Conservation (phyloP, 2,797 vertebrate species). For the Ptychobarbus kaznakovi region DNA sequence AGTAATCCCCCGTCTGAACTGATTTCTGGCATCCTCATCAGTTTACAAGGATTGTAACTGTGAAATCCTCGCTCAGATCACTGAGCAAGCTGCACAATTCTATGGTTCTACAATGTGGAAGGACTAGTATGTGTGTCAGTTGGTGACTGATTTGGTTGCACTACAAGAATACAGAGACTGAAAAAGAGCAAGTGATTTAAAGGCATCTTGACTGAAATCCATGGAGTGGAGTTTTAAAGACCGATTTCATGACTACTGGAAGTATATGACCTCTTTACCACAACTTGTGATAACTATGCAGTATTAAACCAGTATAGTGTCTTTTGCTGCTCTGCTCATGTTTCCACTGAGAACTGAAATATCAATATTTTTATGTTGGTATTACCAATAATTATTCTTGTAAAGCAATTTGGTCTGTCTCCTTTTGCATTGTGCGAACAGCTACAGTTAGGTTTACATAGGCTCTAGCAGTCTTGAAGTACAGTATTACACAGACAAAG, state of each 20-base stretch:
- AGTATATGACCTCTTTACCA: neutral
- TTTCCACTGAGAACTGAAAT: neutral
- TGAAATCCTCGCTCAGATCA: slow-evolving; percentile 25
- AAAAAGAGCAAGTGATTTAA: slow-evolving; percentile 27
- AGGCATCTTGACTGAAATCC: slow-evolving; percentile 19
- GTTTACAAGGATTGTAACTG: slow-evolving; percentile 22
- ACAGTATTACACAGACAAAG: slow-evolving; percentile 27
- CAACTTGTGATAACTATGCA: slow-evolving; percentile 57
- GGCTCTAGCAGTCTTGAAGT: slow-evolving; percentile 19
- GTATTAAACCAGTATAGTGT: slow-evolving; percentile 54
- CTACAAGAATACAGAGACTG: neutral
- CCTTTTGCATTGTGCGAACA: slow-evolving; percentile 5
- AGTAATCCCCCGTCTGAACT: slow-evolving; percentile 3
- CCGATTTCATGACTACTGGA: neutral
- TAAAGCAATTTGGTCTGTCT: neutral
- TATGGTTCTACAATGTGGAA: slow-evolving; percentile 20
- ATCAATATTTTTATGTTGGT: neutral
- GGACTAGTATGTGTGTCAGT: slow-evolving; percentile 33
- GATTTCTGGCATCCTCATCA: neutral
- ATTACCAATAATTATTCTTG: slow-evolving; percentile 10
- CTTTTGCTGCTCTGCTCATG: slow-evolving; percentile 27
- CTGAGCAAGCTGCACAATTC: slow-evolving; percentile 18
- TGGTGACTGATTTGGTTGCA: neutral
- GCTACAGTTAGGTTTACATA: neutral
- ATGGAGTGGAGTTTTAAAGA: slow-evolving; percentile 7